These are phyloP conservation scores for Nyctibius grandis DNA, from an alignment of 2,797 vertebrate genomes.

Conservation along the genomic window DNA sequence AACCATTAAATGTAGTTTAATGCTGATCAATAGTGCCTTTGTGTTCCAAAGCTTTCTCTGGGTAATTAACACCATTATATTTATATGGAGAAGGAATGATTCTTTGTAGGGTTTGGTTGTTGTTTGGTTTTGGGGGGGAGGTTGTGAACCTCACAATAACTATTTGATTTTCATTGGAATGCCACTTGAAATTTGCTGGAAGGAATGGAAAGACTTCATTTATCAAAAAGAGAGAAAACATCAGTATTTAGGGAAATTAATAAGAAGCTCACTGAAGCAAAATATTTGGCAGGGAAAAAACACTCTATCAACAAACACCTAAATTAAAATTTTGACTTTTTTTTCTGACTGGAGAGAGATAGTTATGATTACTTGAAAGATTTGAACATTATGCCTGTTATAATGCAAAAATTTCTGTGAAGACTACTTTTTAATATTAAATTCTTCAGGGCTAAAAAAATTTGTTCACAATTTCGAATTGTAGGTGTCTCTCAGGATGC, in stretches of 20 bases:
- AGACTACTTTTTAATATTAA: neutral
- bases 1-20: neutral
- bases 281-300: neutral
- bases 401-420: neutral
- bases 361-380: neutral
- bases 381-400: neutral
- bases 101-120: neutral
- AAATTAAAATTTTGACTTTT: neutral
- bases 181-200: neutral
- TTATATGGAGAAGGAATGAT: neutral
- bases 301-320: neutral
- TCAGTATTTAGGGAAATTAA: neutral
- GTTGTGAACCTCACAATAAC: neutral
- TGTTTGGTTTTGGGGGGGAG: neutral
- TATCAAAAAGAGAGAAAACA: neutral
- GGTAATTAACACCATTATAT: neutral
- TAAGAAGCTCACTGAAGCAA: neutral
- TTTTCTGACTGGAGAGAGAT: neutral
- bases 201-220: neutral
- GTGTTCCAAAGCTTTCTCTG: neutral
- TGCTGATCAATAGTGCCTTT: neutral
- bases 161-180: neutral
- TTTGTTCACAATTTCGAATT: neutral
- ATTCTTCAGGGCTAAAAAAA: neutral
- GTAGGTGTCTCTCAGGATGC: neutral